Percentiles rank a stretch among this genome's conserved stretches.
Evolutionary conservation across 2,113 vertebrate genomes (phyloP).

Genomic region (Capreolus pygargus): DNA sequence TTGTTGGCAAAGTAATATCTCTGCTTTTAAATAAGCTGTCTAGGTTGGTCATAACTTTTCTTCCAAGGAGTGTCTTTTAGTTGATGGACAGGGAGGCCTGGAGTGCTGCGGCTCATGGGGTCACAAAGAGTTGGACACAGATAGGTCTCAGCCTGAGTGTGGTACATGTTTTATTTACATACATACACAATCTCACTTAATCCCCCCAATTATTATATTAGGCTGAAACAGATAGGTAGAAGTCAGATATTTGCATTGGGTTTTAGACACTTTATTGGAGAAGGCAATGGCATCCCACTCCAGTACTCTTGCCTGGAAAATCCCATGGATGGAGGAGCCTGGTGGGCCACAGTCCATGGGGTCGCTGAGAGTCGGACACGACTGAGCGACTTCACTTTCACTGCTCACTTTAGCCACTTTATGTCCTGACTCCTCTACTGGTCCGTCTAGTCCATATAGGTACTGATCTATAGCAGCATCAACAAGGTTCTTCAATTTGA

Average conservation of each 20-base stretch:
- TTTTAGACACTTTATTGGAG: background rate
- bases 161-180: no score
- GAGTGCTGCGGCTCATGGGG: accelerated
- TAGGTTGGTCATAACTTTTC: background rate
- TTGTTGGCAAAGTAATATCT: background rate
- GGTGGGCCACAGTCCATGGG: no score
- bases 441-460: background rate
- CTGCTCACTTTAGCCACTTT: background rate
- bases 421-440: background rate
- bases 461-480: background rate
- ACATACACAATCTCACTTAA: no score
- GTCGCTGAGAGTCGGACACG: no score
- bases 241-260: background rate
- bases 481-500: background rate
- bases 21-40: background rate
- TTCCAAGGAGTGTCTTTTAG: background rate
- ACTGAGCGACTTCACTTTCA: no score
- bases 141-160: no score
- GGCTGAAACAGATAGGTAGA: background rate
- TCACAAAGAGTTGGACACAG: background rate
- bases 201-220: background rate
- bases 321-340: no score
- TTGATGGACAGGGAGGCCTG: background rate
- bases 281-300: no score
- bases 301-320: no score